Evolutionary conservation across 2,113 vertebrate species (phyloP), one percentile per base, ranked within the genome.

Genomic region (Vidua chalybeata): DNA sequence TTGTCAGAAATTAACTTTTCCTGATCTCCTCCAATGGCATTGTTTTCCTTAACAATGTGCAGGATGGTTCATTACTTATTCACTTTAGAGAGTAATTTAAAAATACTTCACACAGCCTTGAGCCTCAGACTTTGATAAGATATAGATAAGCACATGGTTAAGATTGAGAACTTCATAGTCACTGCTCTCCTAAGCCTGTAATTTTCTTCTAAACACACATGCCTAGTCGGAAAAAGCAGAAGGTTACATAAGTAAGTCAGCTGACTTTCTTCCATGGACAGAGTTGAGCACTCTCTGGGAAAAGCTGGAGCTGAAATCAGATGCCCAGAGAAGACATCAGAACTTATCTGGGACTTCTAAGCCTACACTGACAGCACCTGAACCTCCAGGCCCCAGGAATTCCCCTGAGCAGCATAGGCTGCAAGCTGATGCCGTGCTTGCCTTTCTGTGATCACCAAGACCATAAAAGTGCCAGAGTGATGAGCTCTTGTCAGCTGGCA

Each of bases 1-100:
- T 59, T 78, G 16, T 75, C 90, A 93, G 52, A 96, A 80, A 95
- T 30, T 26, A 94, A 49, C 67, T 56, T 87, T 91, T 62, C 63
- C 69, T 61, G 23, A 75, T 89, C 31, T 92, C 18, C 22, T 90
- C 54, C 68, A 74, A 74, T 0, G 1, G n/a, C 48, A 91, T 74
- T 90, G 78, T 85, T 91, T 90, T 73, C 35, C 78, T 35, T 51
- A 77, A 59, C 39, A 80, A 69, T 41, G 28, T 48, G 27, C 56
- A 92, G 56, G 26, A 67, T 35, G 8, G 48, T 30, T 92, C 55
- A 62, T 91, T 80, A 39, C 13, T 93, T 59, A 78, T 1, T 73
- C 11, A 51, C 56, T 88, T 86, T 52, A 80, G 33, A 62, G 21
- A 69, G 46, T 17, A 13, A 61, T 66, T 78, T 87, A 66, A 58